Base-by-base conservation (phyloP, 2,888 invertebrate species). In the Epinotia brunnichana region DNA sequence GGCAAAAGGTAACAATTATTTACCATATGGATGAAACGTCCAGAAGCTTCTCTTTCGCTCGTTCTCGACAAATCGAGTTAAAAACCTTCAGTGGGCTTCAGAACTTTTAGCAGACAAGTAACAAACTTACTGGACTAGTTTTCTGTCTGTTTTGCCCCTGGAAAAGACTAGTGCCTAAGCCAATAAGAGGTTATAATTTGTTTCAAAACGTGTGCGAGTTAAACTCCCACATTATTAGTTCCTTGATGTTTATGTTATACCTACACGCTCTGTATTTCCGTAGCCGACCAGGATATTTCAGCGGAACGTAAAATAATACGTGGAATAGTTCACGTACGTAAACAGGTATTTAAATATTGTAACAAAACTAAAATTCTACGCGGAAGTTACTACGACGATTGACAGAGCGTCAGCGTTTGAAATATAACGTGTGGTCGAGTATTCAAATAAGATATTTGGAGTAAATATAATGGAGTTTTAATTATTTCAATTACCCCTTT, bases 231-330 rank as follows among this genome's bases (percentile, higher is more conserved):
- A 21, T 10, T 19, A 53, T 3, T 21, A 19, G 19, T 9, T 53
- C 21, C 44, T 61, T 44, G 15, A 44, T 61, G 41, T 61, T 44
- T 44, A 61, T 61, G 61, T 61, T 61, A 61, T n/a, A n/a, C n/a
- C n/a, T n/a, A 48, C 48, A 48, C 35, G 41, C 48, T 48, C n/a
- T 21, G 21, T 24, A 62, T 62, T 48, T 62, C n/a, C n/a, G 62
- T 48, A 48, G 29, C 24, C 13, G 21, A 9, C n/a, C n/a, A 15
- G 24, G 10, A 62, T 29, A 48, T 48, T 62, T 48, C n/a, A 62
- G 62, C 44, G 10, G 44, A 48, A 21, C 13, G 59, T 59, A 59
- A 10, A 61, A 61, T 9, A 44, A 62, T 29, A 48, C n/a, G 21
- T 2, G 15, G 2, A 24, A 17, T 44, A 61, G 53, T 19, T 19